Percentiles rank a stretch among this genome's conserved stretches.
Conservation (phyloP, 2,888 invertebrate genomes). For the Dasypogon diadema region DNA sequence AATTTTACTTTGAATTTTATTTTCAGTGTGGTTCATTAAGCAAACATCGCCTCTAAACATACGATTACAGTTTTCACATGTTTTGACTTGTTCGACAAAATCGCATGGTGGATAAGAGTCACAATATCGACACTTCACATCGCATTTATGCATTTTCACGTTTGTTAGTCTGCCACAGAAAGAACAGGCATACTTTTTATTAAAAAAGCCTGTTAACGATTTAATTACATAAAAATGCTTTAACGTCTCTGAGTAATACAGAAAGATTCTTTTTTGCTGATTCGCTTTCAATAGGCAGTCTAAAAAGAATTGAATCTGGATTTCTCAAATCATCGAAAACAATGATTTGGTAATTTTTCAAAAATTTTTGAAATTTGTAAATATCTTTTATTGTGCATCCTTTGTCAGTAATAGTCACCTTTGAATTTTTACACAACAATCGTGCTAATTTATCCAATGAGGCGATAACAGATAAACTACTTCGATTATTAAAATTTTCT, state of each 20-base stretch:
- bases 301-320: conserved; percentile 30
- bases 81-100: neutral
- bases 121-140: conserved; percentile 23
- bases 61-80: conserved; percentile 21
- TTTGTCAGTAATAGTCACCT: conserved; percentile 1
- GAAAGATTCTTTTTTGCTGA: conserved; percentile 4
- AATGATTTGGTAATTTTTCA: conserved; percentile 38
- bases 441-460: neutral
- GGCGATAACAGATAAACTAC: neutral
- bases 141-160: neutral
- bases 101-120: conserved; percentile 11
- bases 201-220: conserved; percentile 31
- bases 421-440: conserved; percentile 12
- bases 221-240: conserved; percentile 39
- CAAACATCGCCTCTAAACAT: conserved; percentile 28
- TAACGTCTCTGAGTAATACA: conserved; percentile 22
- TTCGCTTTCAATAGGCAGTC: neutral
- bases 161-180: conserved; percentile 23
- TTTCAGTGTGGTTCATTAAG: conserved; percentile 6
- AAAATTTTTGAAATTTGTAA: conserved; percentile 45
- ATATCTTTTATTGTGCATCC: conserved; percentile 31
- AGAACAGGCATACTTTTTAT: conserved; percentile 26
- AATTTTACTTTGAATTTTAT: neutral
- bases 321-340: conserved; percentile 26
- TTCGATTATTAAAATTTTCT: neutral